These are phyloP conservation scores for Habroteleia sp. DNA, from an alignment of 2,888 invertebrate species.

Conservation along the genomic window DNA sequence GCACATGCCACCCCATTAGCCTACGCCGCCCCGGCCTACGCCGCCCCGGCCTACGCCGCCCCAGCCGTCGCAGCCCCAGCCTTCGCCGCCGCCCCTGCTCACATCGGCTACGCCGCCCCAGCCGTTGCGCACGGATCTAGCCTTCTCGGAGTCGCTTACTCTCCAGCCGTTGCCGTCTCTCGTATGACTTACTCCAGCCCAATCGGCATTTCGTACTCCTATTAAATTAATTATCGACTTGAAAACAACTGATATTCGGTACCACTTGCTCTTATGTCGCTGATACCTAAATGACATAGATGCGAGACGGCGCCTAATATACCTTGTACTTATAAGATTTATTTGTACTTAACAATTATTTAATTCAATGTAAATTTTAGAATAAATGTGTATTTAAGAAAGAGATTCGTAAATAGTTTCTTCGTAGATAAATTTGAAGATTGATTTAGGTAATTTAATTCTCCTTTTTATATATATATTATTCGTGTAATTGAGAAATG, in stretches of 20 bases:
- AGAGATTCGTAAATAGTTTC: not conserved
- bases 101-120: constrained; percentile 64
- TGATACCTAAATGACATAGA: not conserved
- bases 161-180: constrained; percentile 74
- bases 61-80: constrained; percentile 65
- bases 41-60: constrained; percentile 55
- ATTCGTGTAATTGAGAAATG: too few relatives aligned
- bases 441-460: too few relatives aligned
- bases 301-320: not conserved
- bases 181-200: constrained; percentile 75
- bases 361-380: constrained; percentile 24
- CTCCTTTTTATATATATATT: too few relatives aligned
- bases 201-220: constrained; percentile 73
- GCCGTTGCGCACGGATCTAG: constrained; percentile 59
- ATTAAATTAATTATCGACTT: constrained; percentile 63
- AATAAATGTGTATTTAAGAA: constrained; percentile 38
- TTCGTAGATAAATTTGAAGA: too few relatives aligned
- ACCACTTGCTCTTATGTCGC: too few relatives aligned
- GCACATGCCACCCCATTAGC: constrained; percentile 69
- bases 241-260: constrained; percentile 1
- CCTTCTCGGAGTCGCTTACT: constrained; percentile 74
- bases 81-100: constrained; percentile 64
- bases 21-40: constrained; percentile 47
- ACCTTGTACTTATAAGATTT: constrained; percentile 32
- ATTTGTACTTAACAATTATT: constrained; percentile 13